Evolutionary conservation across 2,888 invertebrate genomes (phyloP).

Genomic region (Choristoneura rosaceana): DNA sequence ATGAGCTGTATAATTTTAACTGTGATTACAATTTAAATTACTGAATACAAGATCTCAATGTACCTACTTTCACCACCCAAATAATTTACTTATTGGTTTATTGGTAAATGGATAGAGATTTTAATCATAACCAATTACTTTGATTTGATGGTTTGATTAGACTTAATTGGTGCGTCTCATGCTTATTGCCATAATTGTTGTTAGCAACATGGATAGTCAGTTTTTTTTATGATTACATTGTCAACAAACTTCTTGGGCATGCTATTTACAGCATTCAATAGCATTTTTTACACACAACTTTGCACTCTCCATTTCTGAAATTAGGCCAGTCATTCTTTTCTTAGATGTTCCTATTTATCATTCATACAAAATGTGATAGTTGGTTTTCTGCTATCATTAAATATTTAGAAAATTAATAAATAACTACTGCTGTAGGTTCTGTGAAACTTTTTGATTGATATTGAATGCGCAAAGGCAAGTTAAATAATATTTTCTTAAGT

Average conservation of each 20-base stretch:
- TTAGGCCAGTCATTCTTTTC: no score
- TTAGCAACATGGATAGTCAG: not conserved
- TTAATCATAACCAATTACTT: not conserved
- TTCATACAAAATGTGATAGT: no score
- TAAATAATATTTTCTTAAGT: no score
- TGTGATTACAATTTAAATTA: not conserved
- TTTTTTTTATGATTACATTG: not conserved
- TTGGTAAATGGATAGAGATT: not conserved
- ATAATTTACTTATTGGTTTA: not conserved
- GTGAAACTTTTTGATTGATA: no score
- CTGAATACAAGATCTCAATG: not conserved
- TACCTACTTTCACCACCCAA: not conserved
- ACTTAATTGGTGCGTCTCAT: no score
- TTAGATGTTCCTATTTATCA: no score
- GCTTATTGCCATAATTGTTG: not conserved
- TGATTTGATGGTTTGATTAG: no score
- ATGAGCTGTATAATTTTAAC: not conserved
- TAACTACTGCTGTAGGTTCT: no score
- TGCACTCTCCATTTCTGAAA: not conserved
- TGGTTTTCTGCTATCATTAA: no score
- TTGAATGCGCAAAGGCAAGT: no score
- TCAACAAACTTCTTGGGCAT: not conserved
- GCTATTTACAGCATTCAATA: not conserved
- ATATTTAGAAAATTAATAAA: no score
- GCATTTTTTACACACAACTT: not conserved